Base-by-base conservation (phyloP, 2,797 vertebrate species). In the Botia almorhae region DNA sequence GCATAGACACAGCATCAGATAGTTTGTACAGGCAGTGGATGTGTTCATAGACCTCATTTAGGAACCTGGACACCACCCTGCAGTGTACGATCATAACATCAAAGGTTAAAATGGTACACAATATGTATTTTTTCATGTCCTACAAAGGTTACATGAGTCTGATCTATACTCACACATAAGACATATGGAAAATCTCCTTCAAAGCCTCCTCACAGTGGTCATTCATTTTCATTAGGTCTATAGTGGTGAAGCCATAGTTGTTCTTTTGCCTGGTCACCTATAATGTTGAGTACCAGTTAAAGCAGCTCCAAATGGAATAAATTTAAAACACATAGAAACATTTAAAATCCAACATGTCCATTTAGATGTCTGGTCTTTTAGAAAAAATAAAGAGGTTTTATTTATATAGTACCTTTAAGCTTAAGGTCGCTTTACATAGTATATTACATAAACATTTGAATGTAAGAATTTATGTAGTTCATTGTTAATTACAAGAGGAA, bases 121-220 rank as follows among this genome's bases (percentile, higher is more conserved):
- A 53, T 55, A 10, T 19, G 19, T 10, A 56, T 33, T 50, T 58
- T 26, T 36, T 39, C 2, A 26, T n/a, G 16, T 19, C n/a, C 43
- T 46, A 46, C 43, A 46, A 46, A 46, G 43, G 7, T 46, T 14
- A 48, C 61, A 26, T 3, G 26, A 46, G 21, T 19, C 8, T 82
- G 23, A 4, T 29, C n/a, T 17, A 71, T 74, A 84, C 97, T 97
- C 93, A 99, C 97, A 98, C 90, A 67, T 98, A 98, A 78, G 97
- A 98, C 94, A 98, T 97, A 85, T 99, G 97, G 90, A 98, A 98
- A 87, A 99, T 98, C 94, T 99, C 97, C 93, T 94, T 95, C 85
- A 99, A 90, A 81, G 97, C 97, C 84, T 98, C 97, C 43, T 99
- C 95, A 85, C 97, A 98, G 89, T 96, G 96, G 91, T 98, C 96